phyloP scores from a whole-genome alignment of 2,797 vertebrate genomes.

The Pygocentrus nattereri region DNA sequence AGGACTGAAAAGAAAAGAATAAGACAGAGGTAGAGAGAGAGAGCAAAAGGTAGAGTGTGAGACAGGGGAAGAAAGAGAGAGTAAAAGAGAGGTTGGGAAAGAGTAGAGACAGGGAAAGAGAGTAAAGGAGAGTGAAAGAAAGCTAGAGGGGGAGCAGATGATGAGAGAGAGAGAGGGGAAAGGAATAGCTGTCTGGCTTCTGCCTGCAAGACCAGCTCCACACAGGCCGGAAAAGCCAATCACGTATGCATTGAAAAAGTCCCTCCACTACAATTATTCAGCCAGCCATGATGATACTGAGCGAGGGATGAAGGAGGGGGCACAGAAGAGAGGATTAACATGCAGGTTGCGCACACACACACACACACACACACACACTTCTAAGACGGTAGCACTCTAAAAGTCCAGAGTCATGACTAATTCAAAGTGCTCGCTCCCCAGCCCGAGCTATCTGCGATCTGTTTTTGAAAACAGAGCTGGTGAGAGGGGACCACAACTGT shows the following conservation, averaged over 20 bases:
- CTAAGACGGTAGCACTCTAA: constrained; percentile 58
- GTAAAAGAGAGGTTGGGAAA: not conserved
- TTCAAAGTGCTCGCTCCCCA: constrained; percentile 56
- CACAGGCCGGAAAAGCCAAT: constrained; percentile 71
- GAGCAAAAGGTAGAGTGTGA: too few species aligned
- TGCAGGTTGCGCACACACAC: constrained; percentile 25
- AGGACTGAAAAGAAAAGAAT: too few species aligned
- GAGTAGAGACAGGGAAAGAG: not conserved
- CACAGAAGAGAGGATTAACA: constrained; percentile 53
- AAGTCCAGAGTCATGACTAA: constrained; percentile 66
- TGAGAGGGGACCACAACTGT: constrained; percentile 42
- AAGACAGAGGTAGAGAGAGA: too few species aligned
- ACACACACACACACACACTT: constrained; percentile 37
- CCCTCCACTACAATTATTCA: constrained; percentile 84
- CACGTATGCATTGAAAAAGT: constrained; percentile 86
- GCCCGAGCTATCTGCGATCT: constrained; percentile 54
- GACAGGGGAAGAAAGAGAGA: too few species aligned
- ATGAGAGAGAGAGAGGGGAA: not conserved
- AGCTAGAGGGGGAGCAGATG: not conserved
- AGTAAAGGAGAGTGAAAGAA: not conserved
- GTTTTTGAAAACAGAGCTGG: constrained; percentile 56
- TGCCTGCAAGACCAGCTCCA: constrained; percentile 60
- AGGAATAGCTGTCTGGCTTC: not conserved
- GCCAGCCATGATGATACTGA: constrained; percentile 58
- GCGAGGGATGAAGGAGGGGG: constrained; percentile 41